A percentile compares a stretch with the other conserved stretches of the same genome.
phyloP scores from a whole-genome alignment of 2,797 vertebrate species.

The Gymnodraco acuticeps region DNA sequence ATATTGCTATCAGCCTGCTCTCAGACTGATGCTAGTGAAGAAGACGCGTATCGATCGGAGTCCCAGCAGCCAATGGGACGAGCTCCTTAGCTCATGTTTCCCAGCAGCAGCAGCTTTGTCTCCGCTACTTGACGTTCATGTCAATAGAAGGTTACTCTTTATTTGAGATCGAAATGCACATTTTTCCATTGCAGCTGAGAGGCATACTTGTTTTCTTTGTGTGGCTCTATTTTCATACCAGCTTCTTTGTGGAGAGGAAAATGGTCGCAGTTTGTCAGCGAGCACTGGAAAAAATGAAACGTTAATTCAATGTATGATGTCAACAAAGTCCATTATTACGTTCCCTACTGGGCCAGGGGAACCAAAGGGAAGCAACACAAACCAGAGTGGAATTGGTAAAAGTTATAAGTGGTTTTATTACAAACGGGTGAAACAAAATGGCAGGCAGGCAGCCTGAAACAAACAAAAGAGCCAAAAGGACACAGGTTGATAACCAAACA shows the following conservation, averaged over 20 bases:
- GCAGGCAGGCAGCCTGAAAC: no score
- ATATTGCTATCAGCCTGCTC: slow-evolving; percentile 42
- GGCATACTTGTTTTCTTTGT: no score
- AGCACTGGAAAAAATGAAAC: no score
- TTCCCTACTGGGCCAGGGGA: no score
- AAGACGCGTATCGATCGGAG: slow-evolving; percentile 55
- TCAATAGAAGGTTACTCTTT: slow-evolving; percentile 68
- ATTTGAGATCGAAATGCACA: slow-evolving; percentile 80
- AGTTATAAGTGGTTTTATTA: no score
- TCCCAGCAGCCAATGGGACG: slow-evolving; percentile 60
- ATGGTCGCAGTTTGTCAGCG: not conserved
- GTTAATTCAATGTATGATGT: no score
- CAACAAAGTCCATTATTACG: no score
- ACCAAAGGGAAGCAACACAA: no score
- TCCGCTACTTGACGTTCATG: slow-evolving; percentile 82
- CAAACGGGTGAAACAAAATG: no score
- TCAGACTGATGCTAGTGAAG: slow-evolving; percentile 37
- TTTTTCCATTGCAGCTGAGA: slow-evolving; percentile 34
- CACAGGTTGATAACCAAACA: no score
- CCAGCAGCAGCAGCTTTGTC: slow-evolving; percentile 75
- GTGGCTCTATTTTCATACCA: slow-evolving; percentile 33
- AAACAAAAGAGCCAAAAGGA: no score
- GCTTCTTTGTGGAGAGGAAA: slow-evolving; percentile 38
- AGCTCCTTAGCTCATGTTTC: slow-evolving; percentile 68
- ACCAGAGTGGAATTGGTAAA: no score